Base-by-base conservation (phyloP, 2,113 vertebrate genomes). In the Meriones unguiculatus region DNA sequence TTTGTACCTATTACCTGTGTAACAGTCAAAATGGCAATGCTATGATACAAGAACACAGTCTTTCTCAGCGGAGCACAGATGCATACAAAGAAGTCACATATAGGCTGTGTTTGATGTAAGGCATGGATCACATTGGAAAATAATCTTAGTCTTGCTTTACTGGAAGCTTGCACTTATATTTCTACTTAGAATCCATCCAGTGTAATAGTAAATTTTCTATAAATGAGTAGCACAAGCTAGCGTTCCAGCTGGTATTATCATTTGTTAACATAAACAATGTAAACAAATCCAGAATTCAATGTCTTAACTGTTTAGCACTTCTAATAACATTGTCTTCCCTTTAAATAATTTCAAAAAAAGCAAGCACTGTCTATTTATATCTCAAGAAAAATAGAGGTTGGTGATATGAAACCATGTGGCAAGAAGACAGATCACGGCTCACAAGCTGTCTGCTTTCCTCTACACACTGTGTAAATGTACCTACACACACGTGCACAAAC, bases 311-410 rank as follows among this genome's bases (percentile, higher is more conserved):
- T 75, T 90, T 95, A 85, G 54, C 0, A 50, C 46, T 73, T 90
- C 50, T 64, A 84, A 15, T 80, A 57, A 70, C 10, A n/a, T 4
- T 54, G 25, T 12, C 46, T 38, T 82, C n/a, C 85, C 65, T 94
- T 94, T 85, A 94, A 93, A 54, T 38, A 84, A 69, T 67, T 87
- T 80, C 22, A 65, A 41, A 75, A 18, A 88, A 94, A 57, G 72
- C 7, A 38, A 88, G 67, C 13, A 35, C 24, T 85, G 28, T 14
- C 78, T 84, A 90, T 57, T 10, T 12, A 54, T 77, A 73, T 32
- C 12, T 95, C 57, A 13, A 93, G 38, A 80, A 59, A 10, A 91
- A n/a, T 1, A 46, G 2, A 22, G 15, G 1, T 5, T 41, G 8
- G 24, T 7, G 38, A 64, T 84, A 12, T 64, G 81, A 64, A 64